These are phyloP conservation scores for Trichonephila inaurata DNA, from an alignment of 1,140 invertebrate species.

Conservation along the genomic window DNA sequence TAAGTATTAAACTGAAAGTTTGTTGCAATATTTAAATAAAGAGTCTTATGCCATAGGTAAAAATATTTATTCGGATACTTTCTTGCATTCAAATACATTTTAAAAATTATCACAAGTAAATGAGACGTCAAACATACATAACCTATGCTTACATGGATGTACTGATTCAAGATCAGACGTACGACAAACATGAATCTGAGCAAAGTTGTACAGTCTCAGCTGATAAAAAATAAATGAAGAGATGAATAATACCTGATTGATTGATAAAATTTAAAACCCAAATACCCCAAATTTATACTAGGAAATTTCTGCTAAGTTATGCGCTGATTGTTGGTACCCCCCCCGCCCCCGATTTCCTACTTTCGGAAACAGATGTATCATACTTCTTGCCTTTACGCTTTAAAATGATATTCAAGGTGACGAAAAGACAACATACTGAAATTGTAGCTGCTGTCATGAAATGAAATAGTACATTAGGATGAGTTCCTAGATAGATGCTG, in stretches of 20 bases:
- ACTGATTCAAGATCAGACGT: not conserved
- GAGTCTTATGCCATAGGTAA: not conserved
- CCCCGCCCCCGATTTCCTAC: not conserved
- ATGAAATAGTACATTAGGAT: conserved; percentile 75
- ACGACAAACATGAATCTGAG: not conserved
- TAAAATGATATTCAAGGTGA: conserved; percentile 36
- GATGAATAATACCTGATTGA: not conserved
- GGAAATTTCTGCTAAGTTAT: no score
- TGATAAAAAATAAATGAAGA: not conserved
- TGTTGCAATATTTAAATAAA: not conserved
- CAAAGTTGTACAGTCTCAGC: not conserved
- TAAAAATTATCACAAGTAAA: conserved; percentile 12
- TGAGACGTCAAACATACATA: not conserved
- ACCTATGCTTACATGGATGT: not conserved
- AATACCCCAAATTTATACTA: not conserved
- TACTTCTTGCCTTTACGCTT: conserved; percentile 62
- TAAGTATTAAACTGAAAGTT: not conserved
- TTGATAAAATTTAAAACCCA: not conserved
- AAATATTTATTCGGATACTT: conserved; percentile 1
- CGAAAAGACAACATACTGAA: conserved; percentile 4
- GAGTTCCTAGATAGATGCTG: conserved; percentile 80
- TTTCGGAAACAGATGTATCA: not conserved
- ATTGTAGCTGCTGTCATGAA: conserved; percentile 81
- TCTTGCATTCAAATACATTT: not conserved
- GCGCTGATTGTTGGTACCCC: not conserved